phyloP scores from a whole-genome alignment of 2,113 vertebrate species.

The Semnornis frantzii region DNA sequence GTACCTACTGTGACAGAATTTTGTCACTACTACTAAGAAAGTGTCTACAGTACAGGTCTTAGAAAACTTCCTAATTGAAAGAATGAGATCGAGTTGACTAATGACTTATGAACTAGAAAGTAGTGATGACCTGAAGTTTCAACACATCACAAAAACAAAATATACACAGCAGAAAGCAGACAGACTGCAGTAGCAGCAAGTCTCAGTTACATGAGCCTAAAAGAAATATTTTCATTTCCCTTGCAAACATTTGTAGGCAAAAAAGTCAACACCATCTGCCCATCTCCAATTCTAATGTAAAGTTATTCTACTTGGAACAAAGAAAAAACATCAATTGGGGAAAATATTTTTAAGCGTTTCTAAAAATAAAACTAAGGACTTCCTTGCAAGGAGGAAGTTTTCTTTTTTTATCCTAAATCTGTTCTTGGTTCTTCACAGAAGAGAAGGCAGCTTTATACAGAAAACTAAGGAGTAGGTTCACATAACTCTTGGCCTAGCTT shows the following conservation, averaged over 20 bases:
- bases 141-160: neutral
- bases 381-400: neutral
- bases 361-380: neutral
- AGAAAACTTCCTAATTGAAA: neutral
- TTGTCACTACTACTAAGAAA: neutral
- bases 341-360: neutral
- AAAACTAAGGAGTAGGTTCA: neutral
- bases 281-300: conserved; percentile 41
- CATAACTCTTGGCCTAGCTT: neutral
- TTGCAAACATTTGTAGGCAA: conserved; percentile 24
- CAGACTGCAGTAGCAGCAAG: neutral
- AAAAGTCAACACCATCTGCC: conserved; percentile 48
- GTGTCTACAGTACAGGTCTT: neutral
- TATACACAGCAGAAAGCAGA: neutral
- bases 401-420: neutral
- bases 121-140: neutral
- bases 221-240: conserved; percentile 47
- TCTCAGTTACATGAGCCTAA: neutral
- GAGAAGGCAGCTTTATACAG: neutral
- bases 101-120: neutral
- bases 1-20: neutral
- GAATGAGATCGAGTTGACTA: neutral
- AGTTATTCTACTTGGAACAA: conserved; percentile 25
- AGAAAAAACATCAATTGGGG: neutral
- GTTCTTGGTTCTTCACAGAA: neutral